Evolutionary conservation across 2,888 invertebrate genomes (phyloP).

Genomic region (Hyles lineata): DNA sequence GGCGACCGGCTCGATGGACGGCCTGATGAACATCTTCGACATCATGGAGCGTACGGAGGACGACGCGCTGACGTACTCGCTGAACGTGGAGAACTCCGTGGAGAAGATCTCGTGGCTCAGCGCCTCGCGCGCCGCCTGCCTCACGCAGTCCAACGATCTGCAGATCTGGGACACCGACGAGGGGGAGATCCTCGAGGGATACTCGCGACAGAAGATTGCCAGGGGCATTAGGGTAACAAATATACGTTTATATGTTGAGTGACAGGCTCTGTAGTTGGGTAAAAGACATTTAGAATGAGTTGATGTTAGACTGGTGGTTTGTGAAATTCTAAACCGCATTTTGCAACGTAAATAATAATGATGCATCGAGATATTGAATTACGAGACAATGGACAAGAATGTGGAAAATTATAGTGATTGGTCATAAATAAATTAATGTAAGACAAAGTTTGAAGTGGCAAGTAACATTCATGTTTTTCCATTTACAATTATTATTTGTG

Average conservation of each 20-base stretch:
- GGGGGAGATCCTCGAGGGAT: slow-evolving; percentile 85
- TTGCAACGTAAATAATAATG: no score
- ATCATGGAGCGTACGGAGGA: slow-evolving; percentile 90
- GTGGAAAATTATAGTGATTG: no score
- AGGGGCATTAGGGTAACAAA: slow-evolving; percentile 80
- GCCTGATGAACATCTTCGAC: slow-evolving; percentile 93
- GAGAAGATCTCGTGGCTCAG: slow-evolving; percentile 86
- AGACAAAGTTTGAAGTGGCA: no score
- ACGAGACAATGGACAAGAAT: no score
- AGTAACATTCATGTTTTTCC: no score
- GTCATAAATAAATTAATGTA: no score
- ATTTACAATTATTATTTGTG: no score
- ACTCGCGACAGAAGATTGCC: slow-evolving; percentile 85
- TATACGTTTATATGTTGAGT: not conserved
- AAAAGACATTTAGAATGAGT: not conserved
- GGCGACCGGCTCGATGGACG: slow-evolving; percentile 92
- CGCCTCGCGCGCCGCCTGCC: slow-evolving; percentile 82
- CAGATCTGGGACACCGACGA: slow-evolving; percentile 87
- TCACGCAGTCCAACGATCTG: slow-evolving; percentile 89
- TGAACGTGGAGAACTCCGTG: slow-evolving; percentile 92
- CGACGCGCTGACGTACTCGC: slow-evolving; percentile 90
- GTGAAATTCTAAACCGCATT: not conserved
- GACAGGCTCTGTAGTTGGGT: no score
- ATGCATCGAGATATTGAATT: no score
- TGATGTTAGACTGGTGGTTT: not conserved